Evolutionary conservation across 2,888 invertebrate species (phyloP).

Genomic region (Theodoxus fluviatilis): DNA sequence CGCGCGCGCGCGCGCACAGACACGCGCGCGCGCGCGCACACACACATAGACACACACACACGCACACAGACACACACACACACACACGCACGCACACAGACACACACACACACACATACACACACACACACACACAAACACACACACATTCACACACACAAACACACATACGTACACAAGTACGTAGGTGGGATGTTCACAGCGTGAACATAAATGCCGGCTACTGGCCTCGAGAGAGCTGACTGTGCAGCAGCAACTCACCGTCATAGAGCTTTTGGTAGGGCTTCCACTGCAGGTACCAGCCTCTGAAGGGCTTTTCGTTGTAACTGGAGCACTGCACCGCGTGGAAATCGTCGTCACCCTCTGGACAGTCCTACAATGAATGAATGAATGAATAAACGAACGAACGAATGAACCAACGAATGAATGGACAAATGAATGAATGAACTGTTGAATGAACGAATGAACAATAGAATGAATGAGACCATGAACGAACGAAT

Average conservation of each 20-base stretch:
- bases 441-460: too few relatives aligned
- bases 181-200: too few relatives aligned
- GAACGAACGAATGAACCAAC: background rate
- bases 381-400: background rate
- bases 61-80: background rate
- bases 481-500: too few relatives aligned
- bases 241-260: slow-evolving; percentile 24
- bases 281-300: slow-evolving; percentile 77
- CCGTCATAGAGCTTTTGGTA: slow-evolving; percentile 47
- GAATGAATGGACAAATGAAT: too few relatives aligned
- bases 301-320: slow-evolving; percentile 79
- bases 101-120: background rate
- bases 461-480: too few relatives aligned
- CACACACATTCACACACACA: too few relatives aligned
- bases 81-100: background rate
- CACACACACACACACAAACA: background rate
- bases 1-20: too few relatives aligned
- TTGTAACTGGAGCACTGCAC: slow-evolving; percentile 88
- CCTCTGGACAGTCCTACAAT: slow-evolving; percentile 74
- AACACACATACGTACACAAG: too few relatives aligned
- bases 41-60: slow-evolving; percentile 1
- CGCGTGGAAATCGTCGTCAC: slow-evolving; percentile 78
- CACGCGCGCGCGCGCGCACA: too few relatives aligned
- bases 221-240: too few relatives aligned
- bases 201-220: background rate